Evolutionary conservation across 1,140 invertebrate genomes (phyloP).

Genomic region (Lordiphosa clarofinis): DNA sequence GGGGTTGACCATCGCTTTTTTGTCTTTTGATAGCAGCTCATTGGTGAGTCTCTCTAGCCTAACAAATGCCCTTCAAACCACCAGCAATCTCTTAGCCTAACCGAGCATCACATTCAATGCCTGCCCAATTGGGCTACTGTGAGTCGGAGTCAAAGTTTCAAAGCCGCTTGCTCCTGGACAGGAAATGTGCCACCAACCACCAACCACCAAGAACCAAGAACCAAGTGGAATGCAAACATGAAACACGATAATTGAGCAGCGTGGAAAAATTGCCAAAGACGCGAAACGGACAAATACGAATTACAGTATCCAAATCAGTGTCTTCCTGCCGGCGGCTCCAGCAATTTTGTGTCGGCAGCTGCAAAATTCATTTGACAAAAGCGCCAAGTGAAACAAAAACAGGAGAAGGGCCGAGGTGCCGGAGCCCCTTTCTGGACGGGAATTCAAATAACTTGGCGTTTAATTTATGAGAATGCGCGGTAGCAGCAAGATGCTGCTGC

Average conservation of each 20-base stretch:
- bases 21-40: too few species aligned
- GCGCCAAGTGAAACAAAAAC: slow-evolving; percentile 56
- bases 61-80: neutral
- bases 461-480: slow-evolving; percentile 77
- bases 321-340: slow-evolving; percentile 42
- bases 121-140: slow-evolving; percentile 40
- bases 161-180: slow-evolving; percentile 44
- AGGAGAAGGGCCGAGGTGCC: neutral
- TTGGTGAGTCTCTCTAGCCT: too few species aligned
- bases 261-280: slow-evolving; percentile 77
- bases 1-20: too few species aligned
- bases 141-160: slow-evolving; percentile 2
- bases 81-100: slow-evolving; percentile 3
- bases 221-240: slow-evolving; percentile 71
- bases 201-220: slow-evolving; percentile 48
- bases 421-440: slow-evolving; percentile 25
- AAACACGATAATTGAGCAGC: slow-evolving; percentile 77
- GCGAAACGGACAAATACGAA: slow-evolving; percentile 77
- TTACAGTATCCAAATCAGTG: slow-evolving; percentile 77
- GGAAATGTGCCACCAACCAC: slow-evolving; percentile 52
- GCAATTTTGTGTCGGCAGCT: slow-evolving; percentile 67
- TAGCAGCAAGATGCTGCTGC: slow-evolving; percentile 40
- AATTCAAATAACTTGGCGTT: slow-evolving; percentile 78
- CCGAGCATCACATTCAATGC: slow-evolving; percentile 10
- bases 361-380: slow-evolving; percentile 77